These are phyloP conservation scores for Aphelenchoides avenae DNA, from an alignment of 1,140 invertebrate species.

Conservation along the genomic window DNA sequence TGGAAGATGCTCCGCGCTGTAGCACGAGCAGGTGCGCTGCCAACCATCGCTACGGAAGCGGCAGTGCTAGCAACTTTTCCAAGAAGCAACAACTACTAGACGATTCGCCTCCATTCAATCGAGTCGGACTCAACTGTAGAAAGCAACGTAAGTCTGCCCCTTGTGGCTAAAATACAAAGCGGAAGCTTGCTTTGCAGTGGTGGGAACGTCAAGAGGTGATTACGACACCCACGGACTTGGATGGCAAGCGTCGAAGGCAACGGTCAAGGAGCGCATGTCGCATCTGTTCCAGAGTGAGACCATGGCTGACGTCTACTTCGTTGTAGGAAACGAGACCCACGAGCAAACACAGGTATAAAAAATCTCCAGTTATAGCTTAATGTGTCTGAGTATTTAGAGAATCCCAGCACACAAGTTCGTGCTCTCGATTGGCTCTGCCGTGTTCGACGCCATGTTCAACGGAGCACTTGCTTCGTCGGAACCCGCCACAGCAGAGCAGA, in stretches of 20 bases:
- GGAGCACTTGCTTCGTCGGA: slow-evolving; percentile 64
- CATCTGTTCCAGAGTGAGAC: slow-evolving; percentile 77
- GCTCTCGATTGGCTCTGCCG: slow-evolving; percentile 74
- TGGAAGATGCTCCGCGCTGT: no score
- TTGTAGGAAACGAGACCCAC: slow-evolving; percentile 65
- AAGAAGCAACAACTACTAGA: no score
- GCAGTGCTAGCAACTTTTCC: no score
- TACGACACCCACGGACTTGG: no score
- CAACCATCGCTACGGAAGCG: no score
- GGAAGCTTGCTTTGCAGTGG: no score
- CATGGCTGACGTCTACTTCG: slow-evolving; percentile 75
- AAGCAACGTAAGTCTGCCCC: no score
- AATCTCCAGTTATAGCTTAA: not conserved
- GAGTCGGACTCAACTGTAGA: no score
- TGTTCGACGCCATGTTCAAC: slow-evolving; percentile 84
- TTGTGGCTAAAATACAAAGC: no score
- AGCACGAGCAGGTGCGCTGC: no score
- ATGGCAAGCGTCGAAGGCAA: slow-evolving; percentile 67
- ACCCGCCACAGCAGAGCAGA: slow-evolving; percentile 63
- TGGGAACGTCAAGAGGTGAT: no score
- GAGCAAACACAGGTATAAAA: slow-evolving; percentile 47
- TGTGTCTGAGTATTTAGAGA: slow-evolving; percentile 62
- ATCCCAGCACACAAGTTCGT: slow-evolving; percentile 81
- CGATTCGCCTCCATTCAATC: no score
- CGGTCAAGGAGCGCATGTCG: slow-evolving; percentile 72